phyloP scores from a whole-genome alignment of 2,113 vertebrate species.

The Argyrosomus japonicus region DNA sequence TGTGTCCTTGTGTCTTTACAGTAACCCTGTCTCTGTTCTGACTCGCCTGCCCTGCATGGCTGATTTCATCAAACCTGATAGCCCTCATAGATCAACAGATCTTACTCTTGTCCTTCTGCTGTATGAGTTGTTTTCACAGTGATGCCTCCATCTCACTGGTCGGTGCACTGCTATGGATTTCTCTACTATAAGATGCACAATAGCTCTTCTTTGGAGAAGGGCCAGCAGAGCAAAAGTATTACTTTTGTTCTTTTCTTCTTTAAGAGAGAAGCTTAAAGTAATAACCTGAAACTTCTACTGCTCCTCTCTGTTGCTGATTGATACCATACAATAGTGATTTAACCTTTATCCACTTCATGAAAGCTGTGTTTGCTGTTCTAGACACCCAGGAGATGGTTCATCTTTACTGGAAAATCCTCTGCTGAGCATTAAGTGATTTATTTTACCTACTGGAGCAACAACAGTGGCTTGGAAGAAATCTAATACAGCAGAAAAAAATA shows the following conservation, averaged over 20 bases:
- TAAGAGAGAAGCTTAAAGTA: constrained; percentile 47
- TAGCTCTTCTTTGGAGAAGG: neutral
- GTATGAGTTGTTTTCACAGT: constrained; percentile 37
- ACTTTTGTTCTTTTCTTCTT: constrained; percentile 32
- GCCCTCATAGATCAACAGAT: constrained; percentile 56
- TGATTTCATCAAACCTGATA: constrained; percentile 59
- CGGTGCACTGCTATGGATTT: constrained; percentile 18
- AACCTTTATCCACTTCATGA: constrained; percentile 49
- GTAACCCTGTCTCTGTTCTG: constrained; percentile 53
- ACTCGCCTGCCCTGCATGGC: constrained; percentile 45
- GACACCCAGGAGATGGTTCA: constrained; percentile 16
- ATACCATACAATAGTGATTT: constrained; percentile 51
- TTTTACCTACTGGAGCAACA: constrained; percentile 9
- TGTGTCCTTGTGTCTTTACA: constrained; percentile 44
- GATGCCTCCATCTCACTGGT: constrained; percentile 22
- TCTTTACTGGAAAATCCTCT: constrained; percentile 35
- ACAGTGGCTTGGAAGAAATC: constrained; percentile 25
- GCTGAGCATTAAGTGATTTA: constrained; percentile 34
- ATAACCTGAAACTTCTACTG: constrained; percentile 43
- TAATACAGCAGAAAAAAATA: neutral
- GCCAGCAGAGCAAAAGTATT: constrained; percentile 24
- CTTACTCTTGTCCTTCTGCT: constrained; percentile 27
- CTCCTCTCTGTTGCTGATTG: constrained; percentile 13
- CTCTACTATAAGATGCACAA: constrained; percentile 17
- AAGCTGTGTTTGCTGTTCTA: constrained; percentile 38